These are phyloP conservation scores for Nasonovia ribisnigri DNA, from an alignment of 2,888 invertebrate genomes.

Conservation along the genomic window DNA sequence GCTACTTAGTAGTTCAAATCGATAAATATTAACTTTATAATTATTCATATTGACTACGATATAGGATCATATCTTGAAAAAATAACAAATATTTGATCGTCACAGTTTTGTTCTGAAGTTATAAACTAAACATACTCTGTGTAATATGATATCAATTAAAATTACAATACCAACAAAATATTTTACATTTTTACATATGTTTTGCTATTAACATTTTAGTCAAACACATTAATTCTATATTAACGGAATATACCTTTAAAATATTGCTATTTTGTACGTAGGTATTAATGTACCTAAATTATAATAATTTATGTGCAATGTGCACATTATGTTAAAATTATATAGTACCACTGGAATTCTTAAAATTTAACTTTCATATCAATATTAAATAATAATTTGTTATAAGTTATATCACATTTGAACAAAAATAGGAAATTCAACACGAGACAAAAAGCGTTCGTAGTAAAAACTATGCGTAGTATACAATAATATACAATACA, in stretches of 20 bases:
- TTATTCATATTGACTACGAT: not conserved
- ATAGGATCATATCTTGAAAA: not conserved
- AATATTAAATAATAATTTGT: not conserved
- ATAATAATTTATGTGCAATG: not conserved
- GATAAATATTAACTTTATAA: not conserved
- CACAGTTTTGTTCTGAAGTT: not conserved
- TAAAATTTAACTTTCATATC: not conserved
- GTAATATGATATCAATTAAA: not conserved
- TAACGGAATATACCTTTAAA: not conserved
- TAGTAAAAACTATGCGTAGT: not conserved
- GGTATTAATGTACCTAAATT: not conserved
- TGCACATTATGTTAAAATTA: not conserved
- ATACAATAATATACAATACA: not conserved
- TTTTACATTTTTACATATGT: not conserved
- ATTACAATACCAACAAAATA: not conserved
- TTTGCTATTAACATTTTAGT: not conserved
- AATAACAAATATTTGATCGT: not conserved
- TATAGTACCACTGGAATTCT: not conserved
- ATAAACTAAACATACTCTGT: not conserved
- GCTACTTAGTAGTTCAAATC: not conserved
- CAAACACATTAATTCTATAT: not conserved
- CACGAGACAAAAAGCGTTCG: not conserved
- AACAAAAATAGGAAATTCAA: not conserved
- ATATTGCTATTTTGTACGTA: not conserved
- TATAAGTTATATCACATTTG: not conserved